Evolutionary conservation across 2,113 vertebrate genomes (phyloP).

Genomic region (Lutjanus erythropterus): DNA sequence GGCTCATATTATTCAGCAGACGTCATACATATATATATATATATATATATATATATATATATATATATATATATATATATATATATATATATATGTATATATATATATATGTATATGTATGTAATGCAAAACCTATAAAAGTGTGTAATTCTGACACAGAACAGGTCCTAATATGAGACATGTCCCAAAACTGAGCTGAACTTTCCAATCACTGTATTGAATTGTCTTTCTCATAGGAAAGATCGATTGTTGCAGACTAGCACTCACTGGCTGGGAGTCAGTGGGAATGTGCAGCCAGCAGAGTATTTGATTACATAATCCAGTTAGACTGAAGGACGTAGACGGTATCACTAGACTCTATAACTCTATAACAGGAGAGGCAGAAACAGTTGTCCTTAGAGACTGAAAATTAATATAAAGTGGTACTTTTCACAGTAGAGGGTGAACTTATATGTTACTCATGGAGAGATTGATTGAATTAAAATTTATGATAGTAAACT

Average conservation of each 20-base stretch:
- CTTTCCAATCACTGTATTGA: background rate
- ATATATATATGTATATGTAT: no score
- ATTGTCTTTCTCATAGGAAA: slow-evolving; percentile 27
- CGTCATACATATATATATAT: no score
- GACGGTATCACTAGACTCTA: background rate
- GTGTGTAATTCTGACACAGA: background rate
- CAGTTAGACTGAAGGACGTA: background rate
- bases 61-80: no score
- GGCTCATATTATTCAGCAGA: no score
- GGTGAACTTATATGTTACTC: background rate
- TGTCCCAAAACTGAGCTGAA: background rate
- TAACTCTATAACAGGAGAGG: background rate
- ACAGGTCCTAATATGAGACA: no score
- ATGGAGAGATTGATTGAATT: background rate
- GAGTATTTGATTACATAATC: background rate
- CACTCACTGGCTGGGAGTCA: background rate
- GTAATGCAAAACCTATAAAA: background rate
- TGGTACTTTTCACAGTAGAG: background rate
- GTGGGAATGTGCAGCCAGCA: background rate
- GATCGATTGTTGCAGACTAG: slow-evolving; percentile 26
- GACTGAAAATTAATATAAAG: background rate
- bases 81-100: no score
- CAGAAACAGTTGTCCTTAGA: background rate
- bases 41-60: no score
- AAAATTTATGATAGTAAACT: no score